phyloP scores from a whole-genome alignment of 2,113 vertebrate genomes.

The Climacteris rufus region DNA sequence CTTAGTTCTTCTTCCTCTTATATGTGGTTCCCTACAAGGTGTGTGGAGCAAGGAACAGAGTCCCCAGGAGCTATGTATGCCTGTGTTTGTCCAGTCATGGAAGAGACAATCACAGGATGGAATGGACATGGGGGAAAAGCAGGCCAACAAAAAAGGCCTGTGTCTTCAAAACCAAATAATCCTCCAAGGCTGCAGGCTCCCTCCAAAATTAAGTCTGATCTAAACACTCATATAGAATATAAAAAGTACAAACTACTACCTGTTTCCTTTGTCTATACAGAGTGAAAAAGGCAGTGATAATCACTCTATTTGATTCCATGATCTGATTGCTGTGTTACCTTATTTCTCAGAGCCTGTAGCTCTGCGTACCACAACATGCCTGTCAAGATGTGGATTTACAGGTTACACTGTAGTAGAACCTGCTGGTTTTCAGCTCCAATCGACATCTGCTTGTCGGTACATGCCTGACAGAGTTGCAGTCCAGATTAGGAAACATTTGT shows the following conservation, averaged over 20 bases:
- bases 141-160: background rate
- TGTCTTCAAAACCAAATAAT: background rate
- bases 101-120: background rate
- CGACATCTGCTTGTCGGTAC: slow-evolving; percentile 61
- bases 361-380: slow-evolving; percentile 72
- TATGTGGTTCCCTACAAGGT: background rate
- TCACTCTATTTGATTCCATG: slow-evolving; percentile 65
- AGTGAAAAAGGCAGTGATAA: slow-evolving; percentile 36
- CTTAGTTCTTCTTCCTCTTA: background rate
- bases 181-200: background rate
- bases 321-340: slow-evolving; percentile 56
- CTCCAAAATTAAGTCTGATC: background rate
- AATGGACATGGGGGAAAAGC: background rate
- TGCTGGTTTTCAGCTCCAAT: slow-evolving; percentile 69
- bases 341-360: slow-evolving; percentile 59
- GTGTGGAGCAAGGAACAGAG: background rate
- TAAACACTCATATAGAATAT: background rate
- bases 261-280: background rate
- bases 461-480: slow-evolving; percentile 70
- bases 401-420: slow-evolving; percentile 64
- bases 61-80: background rate
- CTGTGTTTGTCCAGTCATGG: background rate
- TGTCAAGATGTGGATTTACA: slow-evolving; percentile 73
- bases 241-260: slow-evolving; percentile 23
- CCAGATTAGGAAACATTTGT: slow-evolving; percentile 72